Percentiles rank a stretch among this genome's conserved stretches.
phyloP scores from a whole-genome alignment of 1,140 invertebrate species.

The Aphis craccivora region DNA sequence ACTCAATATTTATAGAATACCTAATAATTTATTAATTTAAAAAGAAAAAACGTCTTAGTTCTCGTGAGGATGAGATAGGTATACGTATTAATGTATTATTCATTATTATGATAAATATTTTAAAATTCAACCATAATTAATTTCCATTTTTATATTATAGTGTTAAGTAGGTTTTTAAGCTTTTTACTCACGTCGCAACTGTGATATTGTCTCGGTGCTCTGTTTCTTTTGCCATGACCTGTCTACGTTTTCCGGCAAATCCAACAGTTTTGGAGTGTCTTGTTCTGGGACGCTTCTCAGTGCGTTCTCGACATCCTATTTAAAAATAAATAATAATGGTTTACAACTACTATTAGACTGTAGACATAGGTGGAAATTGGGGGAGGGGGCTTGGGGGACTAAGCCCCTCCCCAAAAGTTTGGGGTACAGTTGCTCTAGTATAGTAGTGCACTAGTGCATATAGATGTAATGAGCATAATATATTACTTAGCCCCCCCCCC shows the following conservation, averaged over 20 bases:
- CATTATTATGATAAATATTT: neutral
- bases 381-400: too few relatives aligned
- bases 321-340: neutral
- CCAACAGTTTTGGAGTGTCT: constrained; percentile 77
- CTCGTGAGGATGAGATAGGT: neutral
- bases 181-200: constrained; percentile 70
- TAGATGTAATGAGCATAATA: too few relatives aligned
- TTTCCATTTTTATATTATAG: neutral
- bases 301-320: constrained; percentile 70
- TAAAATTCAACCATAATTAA: neutral
- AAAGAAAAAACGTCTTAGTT: neutral
- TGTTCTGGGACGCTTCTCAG: constrained; percentile 73
- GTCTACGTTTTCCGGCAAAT: constrained; percentile 83
- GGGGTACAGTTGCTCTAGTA: too few relatives aligned
- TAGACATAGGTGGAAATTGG: too few relatives aligned
- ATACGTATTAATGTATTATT: neutral
- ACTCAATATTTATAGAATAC: neutral
- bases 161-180: constrained; percentile 32
- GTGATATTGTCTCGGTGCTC: constrained; percentile 70
- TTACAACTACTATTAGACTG: neutral
- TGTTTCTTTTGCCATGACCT: constrained; percentile 77
- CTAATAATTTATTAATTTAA: too few relatives aligned
- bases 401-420: too few relatives aligned
- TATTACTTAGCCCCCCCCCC: too few relatives aligned
- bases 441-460: too few relatives aligned